These are phyloP conservation scores for Argyresthia albistria DNA, from an alignment of 2,888 invertebrate genomes.

Conservation along the genomic window DNA sequence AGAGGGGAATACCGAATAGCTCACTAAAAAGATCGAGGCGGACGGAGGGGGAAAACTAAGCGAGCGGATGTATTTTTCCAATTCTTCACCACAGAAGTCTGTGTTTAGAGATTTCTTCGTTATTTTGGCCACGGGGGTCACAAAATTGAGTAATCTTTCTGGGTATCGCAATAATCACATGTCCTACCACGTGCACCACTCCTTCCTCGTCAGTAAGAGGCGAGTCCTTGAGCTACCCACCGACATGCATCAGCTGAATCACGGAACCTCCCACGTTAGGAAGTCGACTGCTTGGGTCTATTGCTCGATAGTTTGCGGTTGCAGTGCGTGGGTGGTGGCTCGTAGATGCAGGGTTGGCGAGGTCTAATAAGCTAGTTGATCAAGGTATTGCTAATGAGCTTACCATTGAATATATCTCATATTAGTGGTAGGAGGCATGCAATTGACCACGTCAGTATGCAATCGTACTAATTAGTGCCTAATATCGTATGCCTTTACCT, in stretches of 20 bases:
- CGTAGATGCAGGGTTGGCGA: not conserved
- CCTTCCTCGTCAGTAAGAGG: conserved; percentile 44
- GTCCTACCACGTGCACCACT: not conserved
- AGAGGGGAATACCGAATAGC: too few species aligned
- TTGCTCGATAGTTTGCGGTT: conserved; percentile 1
- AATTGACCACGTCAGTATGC: too few species aligned
- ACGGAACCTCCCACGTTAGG: conserved; percentile 35
- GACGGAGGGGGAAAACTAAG: too few species aligned
- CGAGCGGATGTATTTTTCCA: too few species aligned
- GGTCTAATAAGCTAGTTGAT: not conserved
- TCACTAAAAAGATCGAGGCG: too few species aligned
- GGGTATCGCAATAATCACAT: not conserved
- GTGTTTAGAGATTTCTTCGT: too few species aligned
- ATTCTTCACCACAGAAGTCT: too few species aligned
- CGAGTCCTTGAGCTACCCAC: conserved; percentile 60
- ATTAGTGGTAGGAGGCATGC: not conserved
- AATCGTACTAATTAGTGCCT: too few species aligned
- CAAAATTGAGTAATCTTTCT: not conserved
- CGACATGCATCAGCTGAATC: conserved; percentile 40
- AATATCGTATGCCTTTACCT: too few species aligned
- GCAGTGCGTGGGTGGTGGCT: not conserved
- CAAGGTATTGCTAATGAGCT: too few species aligned
- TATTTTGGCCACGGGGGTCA: too few species aligned
- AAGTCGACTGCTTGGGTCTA: not conserved
- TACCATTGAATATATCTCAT: not conserved